phyloP scores from a whole-genome alignment of 2,113 vertebrate species.

The Dendropsophus ebraccatus region DNA sequence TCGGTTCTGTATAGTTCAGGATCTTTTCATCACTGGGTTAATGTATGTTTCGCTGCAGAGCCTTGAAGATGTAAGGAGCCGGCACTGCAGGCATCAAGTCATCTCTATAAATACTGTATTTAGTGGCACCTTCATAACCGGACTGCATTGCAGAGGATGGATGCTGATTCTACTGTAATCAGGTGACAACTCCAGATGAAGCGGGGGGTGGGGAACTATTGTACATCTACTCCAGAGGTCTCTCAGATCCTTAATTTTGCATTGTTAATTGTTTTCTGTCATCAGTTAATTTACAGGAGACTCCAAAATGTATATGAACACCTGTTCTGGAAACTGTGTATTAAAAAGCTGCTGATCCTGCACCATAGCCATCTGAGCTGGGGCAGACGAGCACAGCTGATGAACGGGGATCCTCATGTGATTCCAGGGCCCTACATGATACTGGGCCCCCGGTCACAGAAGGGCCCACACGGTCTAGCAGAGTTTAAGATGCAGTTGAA shows the following conservation, averaged over 20 bases:
- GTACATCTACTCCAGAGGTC: neutral
- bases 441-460: no score
- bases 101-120: neutral
- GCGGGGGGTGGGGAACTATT: neutral
- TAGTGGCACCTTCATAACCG: slow-evolving; percentile 8
- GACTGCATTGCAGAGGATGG: slow-evolving; percentile 25
- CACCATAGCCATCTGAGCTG: no score
- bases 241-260: neutral
- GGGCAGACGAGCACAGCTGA: no score
- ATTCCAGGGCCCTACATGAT: no score
- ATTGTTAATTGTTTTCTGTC: neutral
- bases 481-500: no score
- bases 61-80: neutral
- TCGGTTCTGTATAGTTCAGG: no score
- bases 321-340: neutral
- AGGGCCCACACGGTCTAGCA: no score
- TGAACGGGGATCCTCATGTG: no score
- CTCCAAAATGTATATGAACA: neutral
- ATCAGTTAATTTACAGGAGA: neutral
- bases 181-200: neutral
- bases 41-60: neutral
- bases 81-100: neutral
- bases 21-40: neutral
- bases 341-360: neutral
- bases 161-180: neutral